Base-by-base conservation (phyloP, 2,797 vertebrate genomes). In the Epinephelus awoara region DNA sequence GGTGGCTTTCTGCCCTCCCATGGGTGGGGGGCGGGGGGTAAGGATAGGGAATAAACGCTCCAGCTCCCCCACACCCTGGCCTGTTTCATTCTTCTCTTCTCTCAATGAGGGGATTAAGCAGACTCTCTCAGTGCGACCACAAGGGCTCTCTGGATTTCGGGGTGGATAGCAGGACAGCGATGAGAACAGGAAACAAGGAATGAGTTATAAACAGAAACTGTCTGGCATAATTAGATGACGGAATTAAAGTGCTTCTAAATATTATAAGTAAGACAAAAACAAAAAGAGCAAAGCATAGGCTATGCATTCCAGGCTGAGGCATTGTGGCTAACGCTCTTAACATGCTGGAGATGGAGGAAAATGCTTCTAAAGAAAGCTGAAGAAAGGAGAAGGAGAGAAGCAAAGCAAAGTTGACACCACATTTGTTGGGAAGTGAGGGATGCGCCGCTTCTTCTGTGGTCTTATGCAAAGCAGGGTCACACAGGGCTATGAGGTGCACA, bases 381-480 rank as follows among this genome's bases (percentile, higher is more conserved):
- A 93, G 91, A 94, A 91, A 90, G 70, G 88, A 90, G 87, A 75
- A 85, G 75, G 83, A 88, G 85, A 91, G 90, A 91, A 91, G 93
- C 91, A 88, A 94, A 95, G 93, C 88, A 89, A 90, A 93, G 93
- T 94, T 94, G 94, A 95, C 93, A 91, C 91, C 85, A 91, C 83
- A 42, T 91, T 92, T 93, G 87, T 89, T 88, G 91, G 93, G 89
- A 94, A 93, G 92, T 92, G 92, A 91, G 87, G 92, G 94, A 94
- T 94, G 94, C 91, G 88, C 93, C 91, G 80, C 92, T 91, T 93
- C 89, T 91, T 93, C 94, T 88, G 89, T 91, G 93, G 92, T 95
- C 92, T 94, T 94, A 96, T 96, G 95, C 94, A 96, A 96, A 96
- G 88, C 89, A 94, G 94, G 96, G 96, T 96, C 95, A 96, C 85